Base-by-base conservation (phyloP, 1,140 invertebrate genomes). In the Drosophila sturtevanti region DNA sequence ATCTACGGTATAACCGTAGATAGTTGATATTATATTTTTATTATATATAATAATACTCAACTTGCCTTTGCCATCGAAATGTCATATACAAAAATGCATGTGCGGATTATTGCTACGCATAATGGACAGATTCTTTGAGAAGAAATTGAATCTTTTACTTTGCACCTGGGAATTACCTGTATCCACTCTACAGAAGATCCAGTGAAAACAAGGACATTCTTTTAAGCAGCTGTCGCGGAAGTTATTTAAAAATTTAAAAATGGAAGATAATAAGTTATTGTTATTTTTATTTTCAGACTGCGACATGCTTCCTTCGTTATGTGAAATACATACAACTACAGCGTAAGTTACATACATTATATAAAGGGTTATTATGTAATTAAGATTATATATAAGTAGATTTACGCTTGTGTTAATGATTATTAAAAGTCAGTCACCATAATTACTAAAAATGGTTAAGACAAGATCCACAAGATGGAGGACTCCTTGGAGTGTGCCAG, bases 301-400 rank as follows among this genome's bases (percentile, higher is more conserved):
- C 71, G 74, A 66, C 51, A 86, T 86, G 82, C 82, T 84, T 70
- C 89, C 82, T 67, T 87, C 84, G 31, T 69, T 81, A 48, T 73
- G 68, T 73, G 73, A 72, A 55, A 14, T 48, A 14, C 55, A 60
- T 14, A 68, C 35, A 14, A 89, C 67, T 44, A 67, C 71, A 18
- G 51, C 71, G 82, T 86, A 89, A 89, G 82, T 84, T 59, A 9
- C 35, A 9, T 11, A 70, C n/a, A 18, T 9, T 31, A 1, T 38
- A 38, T 38, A 5, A n/a, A 38, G 4, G 37, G 37, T 9, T n/a
- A n/a, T 14, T 38, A n/a, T 5, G 14, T 5, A 14, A n/a, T n/a
- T n/a, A 54, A 11, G 4, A 16, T 16, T 37, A 10, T 18, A 11
- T 24, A 31, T 51, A 21, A 6, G 4, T 64, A 54, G 11, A 52